phyloP scores from a whole-genome alignment of 2,113 vertebrate genomes.

The Lasiurus borealis region DNA sequence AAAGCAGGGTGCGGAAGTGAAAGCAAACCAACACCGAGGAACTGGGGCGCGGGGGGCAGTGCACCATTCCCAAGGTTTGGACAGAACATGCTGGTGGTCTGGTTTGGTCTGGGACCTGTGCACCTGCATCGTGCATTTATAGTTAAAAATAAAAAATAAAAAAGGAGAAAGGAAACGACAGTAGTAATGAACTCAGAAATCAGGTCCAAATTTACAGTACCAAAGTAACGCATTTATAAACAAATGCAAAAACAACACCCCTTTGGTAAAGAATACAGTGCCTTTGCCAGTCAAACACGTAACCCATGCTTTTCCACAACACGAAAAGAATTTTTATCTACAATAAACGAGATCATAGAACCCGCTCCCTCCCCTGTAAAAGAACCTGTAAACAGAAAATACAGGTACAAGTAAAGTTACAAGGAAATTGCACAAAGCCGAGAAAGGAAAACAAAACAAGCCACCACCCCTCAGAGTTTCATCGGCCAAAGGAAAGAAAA shows the following conservation, averaged over 20 bases:
- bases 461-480: slow-evolving; percentile 49
- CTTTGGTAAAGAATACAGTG: slow-evolving; percentile 85
- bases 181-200: slow-evolving; percentile 70
- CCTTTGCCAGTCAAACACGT: slow-evolving; percentile 85
- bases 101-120: slow-evolving; percentile 77
- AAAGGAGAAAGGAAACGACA: not conserved
- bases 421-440: slow-evolving; percentile 69
- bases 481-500: slow-evolving; percentile 68
- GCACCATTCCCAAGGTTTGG: slow-evolving; percentile 52
- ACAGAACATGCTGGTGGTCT: slow-evolving; percentile 85
- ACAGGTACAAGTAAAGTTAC: not conserved
- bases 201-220: slow-evolving; percentile 84
- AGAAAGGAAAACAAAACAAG: slow-evolving; percentile 63
- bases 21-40: slow-evolving; percentile 43
- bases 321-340: slow-evolving; percentile 84
- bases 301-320: slow-evolving; percentile 87
- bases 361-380: slow-evolving; percentile 75
- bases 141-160: slow-evolving; percentile 27
- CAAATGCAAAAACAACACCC: slow-evolving; percentile 86
- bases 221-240: slow-evolving; percentile 88
- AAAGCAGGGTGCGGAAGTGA: slow-evolving; percentile 61
- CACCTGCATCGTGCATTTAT: slow-evolving; percentile 71
- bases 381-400: slow-evolving; percentile 76
- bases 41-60: slow-evolving; percentile 54
- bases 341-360: slow-evolving; percentile 83